These are phyloP conservation scores for Lynx canadensis DNA, from an alignment of 2,113 vertebrate genomes.

Conservation along the genomic window DNA sequence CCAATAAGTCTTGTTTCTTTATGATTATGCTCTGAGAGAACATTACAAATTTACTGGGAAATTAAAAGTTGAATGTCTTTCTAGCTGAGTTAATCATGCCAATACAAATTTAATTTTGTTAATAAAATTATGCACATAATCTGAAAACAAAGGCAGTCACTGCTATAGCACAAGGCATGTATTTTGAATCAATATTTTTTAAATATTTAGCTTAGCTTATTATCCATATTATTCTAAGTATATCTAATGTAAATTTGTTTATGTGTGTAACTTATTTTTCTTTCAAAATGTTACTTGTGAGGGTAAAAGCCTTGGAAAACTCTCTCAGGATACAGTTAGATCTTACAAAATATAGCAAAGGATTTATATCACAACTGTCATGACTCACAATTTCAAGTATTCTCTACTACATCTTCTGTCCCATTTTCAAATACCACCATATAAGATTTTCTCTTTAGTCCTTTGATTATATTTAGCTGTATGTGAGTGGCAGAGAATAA, in stretches of 20 bases:
- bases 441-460: neutral
- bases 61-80: neutral
- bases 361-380: neutral
- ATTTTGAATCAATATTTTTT: neutral
- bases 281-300: neutral
- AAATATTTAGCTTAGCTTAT: neutral
- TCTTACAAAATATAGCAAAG: neutral
- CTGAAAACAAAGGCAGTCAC: neutral
- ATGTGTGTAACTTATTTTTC: neutral
- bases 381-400: conserved; percentile 20
- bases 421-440: neutral
- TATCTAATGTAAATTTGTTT: neutral
- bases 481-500: neutral
- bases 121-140: conserved; percentile 1
- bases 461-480: neutral
- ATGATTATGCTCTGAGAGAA: neutral
- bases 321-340: neutral
- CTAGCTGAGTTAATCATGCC: neutral
- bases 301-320: neutral
- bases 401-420: neutral
- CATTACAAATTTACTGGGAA: neutral
- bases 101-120: neutral
- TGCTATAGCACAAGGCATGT: neutral
- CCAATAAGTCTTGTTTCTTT: neutral
- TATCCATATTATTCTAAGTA: neutral